Base-by-base conservation (phyloP, 2,797 vertebrate species). In the Prionace glauca region DNA sequence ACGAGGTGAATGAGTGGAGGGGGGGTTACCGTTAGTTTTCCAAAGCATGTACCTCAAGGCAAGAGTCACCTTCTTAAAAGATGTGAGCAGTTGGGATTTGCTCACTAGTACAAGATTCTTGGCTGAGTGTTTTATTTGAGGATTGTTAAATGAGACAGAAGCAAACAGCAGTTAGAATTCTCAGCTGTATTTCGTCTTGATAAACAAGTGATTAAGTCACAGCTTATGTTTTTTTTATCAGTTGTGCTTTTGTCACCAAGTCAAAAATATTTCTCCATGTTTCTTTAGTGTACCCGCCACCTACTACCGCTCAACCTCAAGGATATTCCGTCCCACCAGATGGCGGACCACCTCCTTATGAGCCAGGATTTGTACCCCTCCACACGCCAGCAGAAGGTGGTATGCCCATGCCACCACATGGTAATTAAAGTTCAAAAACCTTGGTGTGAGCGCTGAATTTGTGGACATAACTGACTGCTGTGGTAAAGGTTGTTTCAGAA, bases 331-430 rank as follows among this genome's bases (percentile, higher is more conserved):
- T 98, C 65, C 98, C 98, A 95, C 98, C 98, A 62, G 99, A 99
- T 56, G 98, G 98, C 0, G 99, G 98, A 0, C 99, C 99, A 18
- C 99, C 99, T 18, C 99, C 99, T 0, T 99, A 99, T 0, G 99
- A 99, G 96, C 98, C 98, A 0, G 98, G 98, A 77, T 99, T 98
- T 0, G 96, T 99, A 9, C 98, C 99, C 4, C 98, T 98, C 0
- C 98, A 99, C 86, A 97, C 99, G 96, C 98, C 98, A 77, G 97
- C 98, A 24, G 99, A 99, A n/a, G 97, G 98, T 60, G 96, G 97
- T 0, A 97, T 98, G 97, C 97, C 97, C 96, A 98, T 97, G 0
- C 60, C 97, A 96, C 97, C 97, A 0, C 97, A 97, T 60, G 97
- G 97, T 98, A 96, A 97, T 96, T 8, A 92, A 1, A 94, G 12